Conservation (phyloP, 2,888 invertebrate species). For the Phalera bucephala region DNA sequence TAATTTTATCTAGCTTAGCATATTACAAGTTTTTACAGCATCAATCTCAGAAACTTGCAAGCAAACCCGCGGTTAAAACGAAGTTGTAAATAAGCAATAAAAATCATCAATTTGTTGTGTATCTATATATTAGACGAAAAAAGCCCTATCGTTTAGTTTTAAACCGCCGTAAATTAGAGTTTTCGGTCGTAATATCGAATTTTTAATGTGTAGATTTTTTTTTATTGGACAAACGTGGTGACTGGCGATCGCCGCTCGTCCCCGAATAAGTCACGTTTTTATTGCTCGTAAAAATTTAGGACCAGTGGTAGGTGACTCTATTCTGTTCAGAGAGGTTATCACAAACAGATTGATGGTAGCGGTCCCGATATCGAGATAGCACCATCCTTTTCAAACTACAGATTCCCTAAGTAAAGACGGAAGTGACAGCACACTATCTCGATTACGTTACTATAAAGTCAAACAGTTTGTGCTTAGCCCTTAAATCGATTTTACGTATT, state of each 20-base stretch:
- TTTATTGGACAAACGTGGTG: conserved; percentile 40
- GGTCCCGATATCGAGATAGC: no score
- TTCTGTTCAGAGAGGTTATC: conserved; percentile 46
- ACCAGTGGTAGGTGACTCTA: conserved; percentile 53
- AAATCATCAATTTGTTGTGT: conserved; percentile 53
- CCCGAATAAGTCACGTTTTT: conserved; percentile 75
- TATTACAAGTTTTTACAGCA: no score
- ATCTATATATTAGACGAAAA: conserved; percentile 45
- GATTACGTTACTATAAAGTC: no score
- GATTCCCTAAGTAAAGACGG: no score
- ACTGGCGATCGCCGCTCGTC: conserved; percentile 54
- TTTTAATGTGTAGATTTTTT: conserved; percentile 55
- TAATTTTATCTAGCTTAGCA: no score
- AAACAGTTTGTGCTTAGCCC: no score
- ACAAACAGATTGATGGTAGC: no score
- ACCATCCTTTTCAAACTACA: no score
- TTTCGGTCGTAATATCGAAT: conserved; percentile 78
- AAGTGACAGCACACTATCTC: no score
- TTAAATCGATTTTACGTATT: conserved; percentile 50
- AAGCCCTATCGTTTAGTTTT: conserved; percentile 63
- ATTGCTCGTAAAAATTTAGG: conserved; percentile 77
- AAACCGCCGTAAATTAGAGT: conserved; percentile 73
- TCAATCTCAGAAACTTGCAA: no score
- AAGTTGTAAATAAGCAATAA: conserved; percentile 35
- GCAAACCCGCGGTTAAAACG: conserved; percentile 1